Base-by-base conservation (phyloP, 2,888 invertebrate species). In the Listrodromus nycthemerus region DNA sequence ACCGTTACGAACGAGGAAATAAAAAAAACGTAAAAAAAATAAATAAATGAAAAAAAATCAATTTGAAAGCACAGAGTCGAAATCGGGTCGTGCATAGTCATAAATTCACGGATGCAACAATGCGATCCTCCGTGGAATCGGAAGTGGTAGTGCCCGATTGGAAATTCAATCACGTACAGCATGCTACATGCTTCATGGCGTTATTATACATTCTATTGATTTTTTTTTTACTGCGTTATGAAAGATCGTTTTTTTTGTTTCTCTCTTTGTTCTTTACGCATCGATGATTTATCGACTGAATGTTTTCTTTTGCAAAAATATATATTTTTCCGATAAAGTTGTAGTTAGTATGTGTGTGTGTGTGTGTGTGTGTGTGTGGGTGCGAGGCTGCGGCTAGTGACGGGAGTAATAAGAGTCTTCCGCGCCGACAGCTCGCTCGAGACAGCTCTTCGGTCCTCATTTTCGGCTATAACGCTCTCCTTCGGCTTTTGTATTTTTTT, bases 81-180 rank as follows among this genome's bases (percentile, higher is more conserved):
- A 78, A 78, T 21, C 73, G 58, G n/a, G 50, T 52, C 73, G 45
- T 30, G 61, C 19, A 33, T 61, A 37, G 69, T 65, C 74, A 78
- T 74, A 78, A 78, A 82, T 74, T 79, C 73, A 65, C 69, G 79
- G 52, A 83, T 79, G 67, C 79, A 70, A 55, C 45, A 45, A 70
- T 50, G 77, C 71, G 27, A 77, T 73, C 24, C 71, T 41, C 37
- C 45, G 66, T 61, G 75, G 63, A 74, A 78, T 78, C 69, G 82
- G 63, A 74, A 63, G 78, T 50, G 58, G 30, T 55, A 78, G 61
- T 30, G 74, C 55, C 70, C 61, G 74, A 79, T 82, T 74, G 74
- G 70, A 75, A 82, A 78, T 82, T 48, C 78, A 82, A 82, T 82
- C 74, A 79, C 82, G 82, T 73, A 61, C 61, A 24, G 30, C 21